Conservation (phyloP, 64 coral and sea anemone genomes). For the Actinia tenebrosa region DNA sequence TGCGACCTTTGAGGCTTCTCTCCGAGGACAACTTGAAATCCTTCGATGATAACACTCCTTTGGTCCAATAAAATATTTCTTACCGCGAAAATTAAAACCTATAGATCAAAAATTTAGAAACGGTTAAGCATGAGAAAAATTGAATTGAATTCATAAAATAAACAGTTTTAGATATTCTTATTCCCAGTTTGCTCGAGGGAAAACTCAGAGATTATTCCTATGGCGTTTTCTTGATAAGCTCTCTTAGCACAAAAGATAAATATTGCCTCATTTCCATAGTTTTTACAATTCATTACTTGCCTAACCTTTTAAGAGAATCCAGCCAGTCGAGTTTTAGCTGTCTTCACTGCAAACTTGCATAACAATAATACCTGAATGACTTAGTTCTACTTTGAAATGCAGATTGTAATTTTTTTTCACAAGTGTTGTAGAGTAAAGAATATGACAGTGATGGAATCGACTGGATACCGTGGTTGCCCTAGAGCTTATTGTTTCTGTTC, state of each 20-base stretch:
- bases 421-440: neutral
- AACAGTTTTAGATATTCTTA: neutral
- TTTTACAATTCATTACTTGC: neutral
- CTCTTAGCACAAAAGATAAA: neutral
- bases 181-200: neutral
- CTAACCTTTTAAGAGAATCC: neutral
- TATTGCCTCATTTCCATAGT: neutral
- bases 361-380: neutral
- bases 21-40: no score
- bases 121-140: neutral
- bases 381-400: neutral
- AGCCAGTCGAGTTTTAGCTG: neutral
- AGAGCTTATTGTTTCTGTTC: neutral
- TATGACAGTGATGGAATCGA: neutral
- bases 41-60: neutral
- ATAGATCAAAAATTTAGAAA: neutral
- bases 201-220: neutral
- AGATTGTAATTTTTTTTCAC: neutral
- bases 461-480: neutral
- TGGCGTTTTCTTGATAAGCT: neutral
- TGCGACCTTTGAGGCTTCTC: neutral
- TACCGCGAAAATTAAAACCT: neutral
- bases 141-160: neutral
- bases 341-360: neutral
- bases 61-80: neutral